Conservation (phyloP, 2,113 vertebrate genomes). For the Hylia prasina region DNA sequence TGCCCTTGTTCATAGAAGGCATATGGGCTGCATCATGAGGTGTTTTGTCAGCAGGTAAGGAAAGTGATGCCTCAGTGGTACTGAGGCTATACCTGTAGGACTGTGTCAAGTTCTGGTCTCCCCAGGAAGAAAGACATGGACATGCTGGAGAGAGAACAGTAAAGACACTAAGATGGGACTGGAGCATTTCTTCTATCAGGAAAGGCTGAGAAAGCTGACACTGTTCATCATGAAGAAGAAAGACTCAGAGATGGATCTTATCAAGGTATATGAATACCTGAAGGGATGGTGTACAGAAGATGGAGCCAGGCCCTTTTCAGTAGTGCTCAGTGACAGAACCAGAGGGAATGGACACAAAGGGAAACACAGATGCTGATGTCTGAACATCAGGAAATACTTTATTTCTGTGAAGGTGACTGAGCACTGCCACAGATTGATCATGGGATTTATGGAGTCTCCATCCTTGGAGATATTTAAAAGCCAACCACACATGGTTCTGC, state of each 20-base stretch:
- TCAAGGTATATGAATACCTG: not conserved
- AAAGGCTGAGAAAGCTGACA: not conserved
- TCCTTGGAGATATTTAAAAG: not conserved
- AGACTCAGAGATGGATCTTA: not conserved
- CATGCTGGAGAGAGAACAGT: not conserved
- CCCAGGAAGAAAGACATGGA: not conserved
- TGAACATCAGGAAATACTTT: not conserved
- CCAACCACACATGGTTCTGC: accelerated
- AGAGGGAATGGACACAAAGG: not conserved
- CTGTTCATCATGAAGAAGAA: not conserved
- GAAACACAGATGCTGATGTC: not conserved
- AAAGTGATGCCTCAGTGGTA: not conserved
- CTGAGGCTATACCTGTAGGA: not conserved
- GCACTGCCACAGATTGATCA: not conserved
- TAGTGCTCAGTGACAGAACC: not conserved
- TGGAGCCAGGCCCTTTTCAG: not conserved
- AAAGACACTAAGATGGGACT: not conserved
- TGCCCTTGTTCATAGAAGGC: not conserved
- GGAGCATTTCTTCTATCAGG: not conserved
- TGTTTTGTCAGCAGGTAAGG: not conserved
- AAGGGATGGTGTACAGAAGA: not conserved
- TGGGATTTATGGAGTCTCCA: not conserved
- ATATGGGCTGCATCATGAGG: not conserved
- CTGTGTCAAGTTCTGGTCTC: not conserved
- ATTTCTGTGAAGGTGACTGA: not conserved